Evolutionary conservation across 1,140 invertebrate species (phyloP), one percentile per base, ranked within the genome.

Genomic region (Elymnias hypermnestra): DNA sequence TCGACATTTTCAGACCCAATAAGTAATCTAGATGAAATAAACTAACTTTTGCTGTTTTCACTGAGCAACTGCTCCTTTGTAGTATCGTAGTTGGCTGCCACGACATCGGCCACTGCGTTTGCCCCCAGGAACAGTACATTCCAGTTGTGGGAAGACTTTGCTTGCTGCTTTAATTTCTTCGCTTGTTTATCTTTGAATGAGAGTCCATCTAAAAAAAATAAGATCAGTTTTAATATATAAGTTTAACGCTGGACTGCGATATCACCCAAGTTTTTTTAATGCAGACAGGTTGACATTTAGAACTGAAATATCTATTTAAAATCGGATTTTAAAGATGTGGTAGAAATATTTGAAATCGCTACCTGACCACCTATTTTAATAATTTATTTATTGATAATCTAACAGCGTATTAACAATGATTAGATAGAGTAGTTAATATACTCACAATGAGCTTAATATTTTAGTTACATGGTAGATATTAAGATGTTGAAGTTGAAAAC

Each of bases 91-190:
- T 91, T 93, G 22, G 93, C 89, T 7, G 97, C 94, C 63, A 99
- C 92, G 0, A 96, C 90, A 68, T 99, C 94, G 0, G 96, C 97
- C 0, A 99, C 93, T 2, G 97, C 96, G 88, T 98, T 96, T 13
- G 92, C 90, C 0, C 97, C 97, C 22, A 99, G 87, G 77, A 99
- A 99, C 5, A 99, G 72, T 0, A 96, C 91, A 82, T 99, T 99
- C 98, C 98, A 99, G 76, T 97, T 98, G 68, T 97, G 93, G 0
- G 94, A 90, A 2, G 92, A 93, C 10, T 89, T 89, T 0, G 95
- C 93, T 55, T 89, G 87, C 17, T 90, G 88, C 86, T 98, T 98
- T 45, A 91, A 73, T 75, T 97, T 91, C 22, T 92, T 78, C 8
- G 90, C 90, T 82, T 98, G 97, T 66, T 97, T 94, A 55, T 95